Base-by-base conservation (phyloP, 1,140 invertebrate species). In the Copidosoma floridanum region DNA sequence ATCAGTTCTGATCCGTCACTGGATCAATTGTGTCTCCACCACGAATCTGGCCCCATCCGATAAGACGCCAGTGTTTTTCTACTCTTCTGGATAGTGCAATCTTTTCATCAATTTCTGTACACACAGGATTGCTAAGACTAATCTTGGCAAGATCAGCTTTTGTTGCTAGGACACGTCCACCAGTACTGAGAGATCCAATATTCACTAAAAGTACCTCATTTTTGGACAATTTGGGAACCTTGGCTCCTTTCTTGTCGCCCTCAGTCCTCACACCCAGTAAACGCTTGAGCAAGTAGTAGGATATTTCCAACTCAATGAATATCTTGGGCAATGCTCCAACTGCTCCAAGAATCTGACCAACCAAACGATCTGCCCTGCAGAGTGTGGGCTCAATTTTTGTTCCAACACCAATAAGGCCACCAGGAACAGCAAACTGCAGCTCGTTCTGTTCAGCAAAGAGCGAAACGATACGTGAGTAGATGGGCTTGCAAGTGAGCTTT, bases 1-100 rank as follows among this genome's bases (percentile, higher is more conserved):
- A 50, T 70, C 73, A 75, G 56, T 78, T 77, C 26, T 70, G 67
- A 47, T 77, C 75, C 14, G 76, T 65, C 21, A 79, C 70, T 8
- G 92, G 91, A 77, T 92, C 88, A 68, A 96, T 93, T 43, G 93
- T 94, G 69, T n/a, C n/a, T n/a, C n/a, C n/a, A n/a, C n/a, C n/a
- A n/a, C n/a, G n/a, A n/a, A n/a, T n/a, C n/a, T n/a, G 92, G 62
- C 95, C 95, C 95, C 95, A 98, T 65, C 95, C 95, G 78, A 98
- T 98, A 66, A 98, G 85, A 80, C 97, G 90, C 97, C 98, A 99
- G 86, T 99, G 97, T 76, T 99, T 98, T 68, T 99, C 98, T 40
- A 99, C 94, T 81, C 97, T 86, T 74, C 98, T 86, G 77, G 95
- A 98, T 3, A 99, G 84, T 10, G 98, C 97, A 71, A 99, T 98